phyloP scores from a whole-genome alignment of 2,113 vertebrate genomes.

The Heliornis fulica region DNA sequence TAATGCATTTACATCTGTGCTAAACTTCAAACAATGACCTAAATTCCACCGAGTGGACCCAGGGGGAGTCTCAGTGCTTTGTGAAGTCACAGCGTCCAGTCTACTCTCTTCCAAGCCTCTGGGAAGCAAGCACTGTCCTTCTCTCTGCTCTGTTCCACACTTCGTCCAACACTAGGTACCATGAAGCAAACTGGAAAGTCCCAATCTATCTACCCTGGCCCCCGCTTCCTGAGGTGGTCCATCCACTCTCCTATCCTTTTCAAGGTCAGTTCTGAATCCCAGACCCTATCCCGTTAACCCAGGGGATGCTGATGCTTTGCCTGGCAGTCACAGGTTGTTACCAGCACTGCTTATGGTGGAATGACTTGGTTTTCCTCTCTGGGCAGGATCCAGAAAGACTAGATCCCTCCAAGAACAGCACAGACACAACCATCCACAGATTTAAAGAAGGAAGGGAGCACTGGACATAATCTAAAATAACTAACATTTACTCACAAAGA shows the following conservation, averaged over 20 bases:
- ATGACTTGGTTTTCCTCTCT: background rate
- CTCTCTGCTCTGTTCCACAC: background rate
- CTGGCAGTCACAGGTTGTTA: background rate
- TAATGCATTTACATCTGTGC: background rate
- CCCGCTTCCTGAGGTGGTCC: background rate
- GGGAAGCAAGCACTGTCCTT: background rate
- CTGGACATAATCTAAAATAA: background rate
- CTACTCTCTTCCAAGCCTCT: background rate
- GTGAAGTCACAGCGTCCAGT: background rate
- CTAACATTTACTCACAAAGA: background rate
- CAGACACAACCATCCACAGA: background rate
- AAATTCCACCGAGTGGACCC: background rate
- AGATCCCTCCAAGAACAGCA: background rate
- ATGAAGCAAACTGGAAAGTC: background rate
- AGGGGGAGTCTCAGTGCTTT: background rate
- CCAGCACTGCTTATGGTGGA: background rate
- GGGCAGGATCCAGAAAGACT: background rate
- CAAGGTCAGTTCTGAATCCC: background rate
- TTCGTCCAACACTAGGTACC: accelerated
- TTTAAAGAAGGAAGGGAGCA: background rate
- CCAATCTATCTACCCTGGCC: background rate
- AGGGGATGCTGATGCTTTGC: background rate
- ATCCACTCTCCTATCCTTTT: background rate
- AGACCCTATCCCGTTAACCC: background rate
- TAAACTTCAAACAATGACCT: background rate